Evolutionary conservation across 1,140 invertebrate genomes (phyloP), one percentile per base, ranked within the genome.

Genomic region (Psilanteris sp.): DNA sequence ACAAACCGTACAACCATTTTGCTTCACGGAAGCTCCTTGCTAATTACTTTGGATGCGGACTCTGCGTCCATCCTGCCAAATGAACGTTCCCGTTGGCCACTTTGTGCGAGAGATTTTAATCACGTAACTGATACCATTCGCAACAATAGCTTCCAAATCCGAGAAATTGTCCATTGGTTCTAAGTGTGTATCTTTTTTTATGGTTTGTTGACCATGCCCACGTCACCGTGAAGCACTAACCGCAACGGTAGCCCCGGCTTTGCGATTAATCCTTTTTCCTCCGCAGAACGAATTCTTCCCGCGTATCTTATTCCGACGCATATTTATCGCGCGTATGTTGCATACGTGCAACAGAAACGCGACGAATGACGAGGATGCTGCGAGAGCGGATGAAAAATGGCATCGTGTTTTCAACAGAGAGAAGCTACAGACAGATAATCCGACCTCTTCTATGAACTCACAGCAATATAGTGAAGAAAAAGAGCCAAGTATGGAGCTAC

Each of bases 121-220:
- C 46, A 27, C 11, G 14, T 4, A 48, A 71, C 52, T 46, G 9
- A 37, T 20, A 8, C 16, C 41, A 15, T 59, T 16, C 32, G 15
- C 24, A 70, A 48, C 41, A 48, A 64, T 62, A 31, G 27, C 18
- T 31, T 1, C 8, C 31, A 9, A 31, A n/a, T 52, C 14, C 41
- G 26, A 39, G 52, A 59, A 73, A 18, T 16, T 20, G 22, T 52
- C 66, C 43, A 77, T 71, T 59, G 59, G 22, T 70, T 70, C 52
- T 34, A 29, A 67, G 7, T 26, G 59, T 54, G 24, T 62, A 67
- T 41, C 55, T 72, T 77, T n/a, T n/a, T 67, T 72, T 68, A 72
- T 72, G 74, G 48, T 72, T 77, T 77, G 67, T 77, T 77, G 67
- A 68, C 52, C 74, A 43, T 77, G 61, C 36, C 64, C 74, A 55